Evolutionary conservation across 2,113 vertebrate species (phyloP).

Genomic region (Rhagologus leucostigma): DNA sequence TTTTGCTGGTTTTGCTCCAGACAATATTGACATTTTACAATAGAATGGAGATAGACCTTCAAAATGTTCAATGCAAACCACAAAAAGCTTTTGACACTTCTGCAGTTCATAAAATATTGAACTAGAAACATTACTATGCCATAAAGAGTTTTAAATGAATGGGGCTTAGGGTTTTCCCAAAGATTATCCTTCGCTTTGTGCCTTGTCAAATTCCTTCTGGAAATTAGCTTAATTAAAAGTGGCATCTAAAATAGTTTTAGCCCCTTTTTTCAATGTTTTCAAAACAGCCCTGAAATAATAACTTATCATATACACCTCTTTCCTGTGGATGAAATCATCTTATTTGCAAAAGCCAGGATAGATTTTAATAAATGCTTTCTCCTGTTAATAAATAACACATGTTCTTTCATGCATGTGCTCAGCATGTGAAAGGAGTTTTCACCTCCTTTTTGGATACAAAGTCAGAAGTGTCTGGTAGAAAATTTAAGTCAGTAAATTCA

Average conservation of each 20-base stretch:
- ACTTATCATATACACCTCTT: not conserved
- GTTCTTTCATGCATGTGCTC: not conserved
- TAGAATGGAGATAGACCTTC: not conserved
- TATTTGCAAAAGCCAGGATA: slow-evolving; percentile 24
- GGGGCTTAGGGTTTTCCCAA: not conserved
- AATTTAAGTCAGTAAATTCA: not conserved
- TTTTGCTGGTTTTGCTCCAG: not conserved
- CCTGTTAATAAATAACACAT: slow-evolving; percentile 29
- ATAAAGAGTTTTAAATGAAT: not conserved
- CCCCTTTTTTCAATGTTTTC: not conserved
- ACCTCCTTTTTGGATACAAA: not conserved
- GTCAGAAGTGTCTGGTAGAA: not conserved
- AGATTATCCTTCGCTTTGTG: not conserved
- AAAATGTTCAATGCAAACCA: not conserved
- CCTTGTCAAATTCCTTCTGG: not conserved
- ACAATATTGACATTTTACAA: not conserved
- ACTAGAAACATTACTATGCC: not conserved
- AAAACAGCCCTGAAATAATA: slow-evolving; percentile 17
- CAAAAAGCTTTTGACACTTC: not conserved
- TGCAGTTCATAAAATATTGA: not conserved
- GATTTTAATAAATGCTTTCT: slow-evolving; percentile 19
- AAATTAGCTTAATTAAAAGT: slow-evolving; percentile 15
- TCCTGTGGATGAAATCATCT: slow-evolving; percentile 23
- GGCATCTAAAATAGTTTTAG: not conserved
- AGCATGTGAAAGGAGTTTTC: not conserved